Evolutionary conservation across 2,888 invertebrate genomes (phyloP), one percentile per base, ranked within the genome.

Genomic region (Trichogramma dendrolimi): DNA sequence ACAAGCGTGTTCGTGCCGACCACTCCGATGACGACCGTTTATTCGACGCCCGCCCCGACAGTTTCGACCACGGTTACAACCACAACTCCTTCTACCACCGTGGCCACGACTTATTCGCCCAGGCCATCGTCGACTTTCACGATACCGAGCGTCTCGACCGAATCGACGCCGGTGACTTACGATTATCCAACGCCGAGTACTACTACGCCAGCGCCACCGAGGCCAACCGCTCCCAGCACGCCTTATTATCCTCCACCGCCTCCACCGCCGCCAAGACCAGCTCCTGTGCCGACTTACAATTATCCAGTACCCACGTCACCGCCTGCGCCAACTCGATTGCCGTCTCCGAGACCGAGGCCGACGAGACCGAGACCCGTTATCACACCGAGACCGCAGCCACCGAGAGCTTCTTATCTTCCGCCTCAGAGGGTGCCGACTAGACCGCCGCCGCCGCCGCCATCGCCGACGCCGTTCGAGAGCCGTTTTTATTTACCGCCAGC

Each of bases 361-460:
- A 54, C 55, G 43, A 59, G 61, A 8, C 63, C 55, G n/a, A 46
- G 67, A 47, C 58, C 68, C 27, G 61, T 62, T 62, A 62, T 58
- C 61, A 66, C 58, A n/a, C 63, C 64, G 5, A 66, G 49, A 47
- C 61, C 67, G 42, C 56, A n/a, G 6, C 55, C 56, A 11, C 62
- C 63, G 8, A 55, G 63, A 48, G 63, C 61, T 49, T 63, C 63
- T 6, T 64, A 67, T 14, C 67, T 60, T 51, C 67, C 67, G 4
- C 63, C 63, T 14, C 54, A 60, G n/a, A 52, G 49, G 14, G 27
- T 27, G 3, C 67, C 67, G 10, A 64, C 56, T 6, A 64, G 63
- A 14, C 62, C 62, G n/a, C 58, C 56, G 5, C 58, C 53, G 5
- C 64, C 63, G 27, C 51, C 62, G 10, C 48, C 60, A 7, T 53